These are phyloP conservation scores for Opisthocomus hoazin DNA, from an alignment of 2,113 vertebrate species.

Conservation along the genomic window DNA sequence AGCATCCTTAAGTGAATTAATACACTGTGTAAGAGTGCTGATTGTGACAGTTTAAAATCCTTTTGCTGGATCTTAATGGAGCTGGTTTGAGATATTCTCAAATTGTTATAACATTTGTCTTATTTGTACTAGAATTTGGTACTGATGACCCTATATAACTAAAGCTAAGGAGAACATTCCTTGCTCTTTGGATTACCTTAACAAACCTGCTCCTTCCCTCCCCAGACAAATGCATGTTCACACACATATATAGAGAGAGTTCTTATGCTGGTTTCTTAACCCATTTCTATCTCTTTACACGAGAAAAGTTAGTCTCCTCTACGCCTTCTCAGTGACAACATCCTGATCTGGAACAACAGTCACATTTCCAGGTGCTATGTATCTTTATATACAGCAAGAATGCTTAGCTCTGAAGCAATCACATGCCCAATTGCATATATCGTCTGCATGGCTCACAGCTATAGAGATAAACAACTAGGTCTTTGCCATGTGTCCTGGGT, in stretches of 20 bases:
- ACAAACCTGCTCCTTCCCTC: neutral
- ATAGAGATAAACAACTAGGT: neutral
- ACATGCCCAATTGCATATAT: neutral
- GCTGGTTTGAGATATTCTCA: neutral
- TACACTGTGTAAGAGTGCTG: neutral
- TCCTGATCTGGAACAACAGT: accelerated
- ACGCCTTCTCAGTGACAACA: neutral
- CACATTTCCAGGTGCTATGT: neutral
- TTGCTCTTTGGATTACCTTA: neutral
- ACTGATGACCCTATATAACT: neutral
- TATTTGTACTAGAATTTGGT: neutral
- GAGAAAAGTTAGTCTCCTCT: neutral
- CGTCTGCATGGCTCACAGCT: neutral
- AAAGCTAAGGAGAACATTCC: neutral
- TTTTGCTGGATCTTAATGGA: neutral
- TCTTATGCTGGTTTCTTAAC: neutral
- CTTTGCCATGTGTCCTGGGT: too few relatives aligned
- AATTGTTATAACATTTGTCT: neutral
- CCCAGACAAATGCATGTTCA: neutral
- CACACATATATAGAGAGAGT: neutral
- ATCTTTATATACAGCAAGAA: neutral
- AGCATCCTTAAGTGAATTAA: neutral
- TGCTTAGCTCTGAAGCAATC: neutral
- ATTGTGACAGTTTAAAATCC: neutral
- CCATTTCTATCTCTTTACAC: neutral